Conservation (phyloP, 2,888 invertebrate genomes). For the Phlogophora meticulosa region DNA sequence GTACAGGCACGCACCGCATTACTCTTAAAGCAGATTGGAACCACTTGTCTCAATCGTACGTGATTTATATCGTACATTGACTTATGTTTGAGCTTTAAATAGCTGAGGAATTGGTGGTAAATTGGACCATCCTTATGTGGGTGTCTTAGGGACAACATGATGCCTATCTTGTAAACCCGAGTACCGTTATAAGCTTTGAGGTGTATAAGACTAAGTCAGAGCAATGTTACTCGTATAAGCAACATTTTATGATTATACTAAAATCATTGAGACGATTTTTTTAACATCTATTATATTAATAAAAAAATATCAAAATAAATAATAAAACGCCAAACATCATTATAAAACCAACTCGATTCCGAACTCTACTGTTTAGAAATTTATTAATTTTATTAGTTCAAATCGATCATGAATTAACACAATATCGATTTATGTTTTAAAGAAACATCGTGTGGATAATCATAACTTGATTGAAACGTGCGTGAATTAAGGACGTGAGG, state of each 20-base stretch:
- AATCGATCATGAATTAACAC: conserved; percentile 4
- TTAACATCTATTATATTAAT: too few relatives aligned
- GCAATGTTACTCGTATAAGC: too few relatives aligned
- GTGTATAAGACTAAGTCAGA: too few relatives aligned
- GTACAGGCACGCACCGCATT: conserved; percentile 67
- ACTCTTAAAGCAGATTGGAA: conserved; percentile 61
- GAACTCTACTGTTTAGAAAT: too few relatives aligned
- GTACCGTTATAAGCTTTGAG: too few relatives aligned
- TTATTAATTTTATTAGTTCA: not conserved
- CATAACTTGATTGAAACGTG: conserved; percentile 54
- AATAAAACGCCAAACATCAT: too few relatives aligned
- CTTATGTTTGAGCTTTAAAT: conserved; percentile 37
- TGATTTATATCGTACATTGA: conserved; percentile 50
- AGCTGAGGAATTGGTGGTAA: conserved; percentile 13
- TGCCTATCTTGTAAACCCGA: too few relatives aligned
- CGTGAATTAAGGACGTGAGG: conserved; percentile 47
- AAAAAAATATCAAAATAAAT: too few relatives aligned
- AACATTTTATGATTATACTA: too few relatives aligned
- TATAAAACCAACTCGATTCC: not conserved
- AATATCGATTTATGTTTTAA: conserved; percentile 37
- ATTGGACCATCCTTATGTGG: conserved; percentile 4
- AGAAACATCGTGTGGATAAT: conserved; percentile 42
- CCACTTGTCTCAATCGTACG: conserved; percentile 52
- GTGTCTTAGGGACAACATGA: too few relatives aligned
- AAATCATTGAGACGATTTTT: too few relatives aligned